A percentile compares a stretch with the other conserved stretches of the same genome.
phyloP scores from a whole-genome alignment of 2,888 invertebrate species.

The Tuta absoluta region DNA sequence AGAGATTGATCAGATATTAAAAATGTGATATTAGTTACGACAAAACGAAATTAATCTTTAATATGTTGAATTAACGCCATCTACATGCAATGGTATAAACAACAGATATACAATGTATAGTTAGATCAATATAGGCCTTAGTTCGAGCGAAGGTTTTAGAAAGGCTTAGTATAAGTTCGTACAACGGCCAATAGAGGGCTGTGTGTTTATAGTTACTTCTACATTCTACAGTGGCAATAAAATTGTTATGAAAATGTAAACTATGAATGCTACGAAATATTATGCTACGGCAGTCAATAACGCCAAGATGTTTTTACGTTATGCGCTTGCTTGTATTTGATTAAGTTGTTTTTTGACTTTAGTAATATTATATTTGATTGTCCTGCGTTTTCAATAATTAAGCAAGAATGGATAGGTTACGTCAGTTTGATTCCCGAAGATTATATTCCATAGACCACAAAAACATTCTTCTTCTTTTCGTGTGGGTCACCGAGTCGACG shows the following conservation, averaged over 20 bases:
- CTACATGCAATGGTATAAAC: constrained; percentile 25
- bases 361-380: background rate
- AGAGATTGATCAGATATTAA: no score
- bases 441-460: no score
- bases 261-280: background rate
- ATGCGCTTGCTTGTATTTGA: no score
- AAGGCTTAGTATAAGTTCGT: constrained; percentile 39
- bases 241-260: background rate
- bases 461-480: no score
- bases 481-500: no score
- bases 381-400: no score
- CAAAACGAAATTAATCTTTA: background rate
- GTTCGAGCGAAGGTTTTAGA: constrained; percentile 31
- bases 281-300: no score
- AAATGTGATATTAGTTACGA: no score
- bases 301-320: no score
- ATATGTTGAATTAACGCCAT: constrained; percentile 30
- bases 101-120: constrained; percentile 29
- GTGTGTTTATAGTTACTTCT: background rate
- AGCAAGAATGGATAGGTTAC: no score
- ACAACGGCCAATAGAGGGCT: constrained; percentile 43
- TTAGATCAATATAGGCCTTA: constrained; percentile 28
- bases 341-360: no score
- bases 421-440: background rate
- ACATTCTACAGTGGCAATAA: background rate